phyloP scores from a whole-genome alignment of 1,140 invertebrate species.

The Portunus trituberculatus region DNA sequence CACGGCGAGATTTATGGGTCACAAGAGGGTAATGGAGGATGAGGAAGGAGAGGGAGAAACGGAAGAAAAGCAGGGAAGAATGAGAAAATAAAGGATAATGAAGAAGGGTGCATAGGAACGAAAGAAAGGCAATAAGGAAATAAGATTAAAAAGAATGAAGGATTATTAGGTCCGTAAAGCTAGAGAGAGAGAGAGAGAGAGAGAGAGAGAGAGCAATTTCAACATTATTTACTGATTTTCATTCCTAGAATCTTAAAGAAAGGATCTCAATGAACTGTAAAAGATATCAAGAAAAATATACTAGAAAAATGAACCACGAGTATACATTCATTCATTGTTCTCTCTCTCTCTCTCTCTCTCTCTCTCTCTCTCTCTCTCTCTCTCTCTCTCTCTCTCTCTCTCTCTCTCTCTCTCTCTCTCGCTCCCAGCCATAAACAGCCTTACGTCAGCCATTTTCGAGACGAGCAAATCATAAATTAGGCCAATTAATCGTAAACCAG shows the following conservation, averaged over 20 bases:
- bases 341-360: no score
- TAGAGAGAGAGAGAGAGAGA: no score
- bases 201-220: neutral
- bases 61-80: neutral
- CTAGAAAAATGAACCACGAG: no score
- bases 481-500: neutral
- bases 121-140: neutral
- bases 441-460: neutral
- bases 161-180: neutral
- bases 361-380: neutral
- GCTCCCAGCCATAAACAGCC: neutral
- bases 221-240: no score
- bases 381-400: constrained; percentile 17
- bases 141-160: neutral
- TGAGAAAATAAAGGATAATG: neutral
- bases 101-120: neutral
- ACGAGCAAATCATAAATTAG: neutral
- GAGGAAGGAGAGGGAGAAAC: neutral
- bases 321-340: no score
- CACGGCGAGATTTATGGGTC: neutral
- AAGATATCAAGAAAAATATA: no score
- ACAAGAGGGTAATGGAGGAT: neutral
- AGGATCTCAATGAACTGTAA: no score
- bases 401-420: constrained; percentile 20
- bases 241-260: no score